Evolutionary conservation across 2,113 vertebrate species (phyloP).

Genomic region (Zapornia atra): DNA sequence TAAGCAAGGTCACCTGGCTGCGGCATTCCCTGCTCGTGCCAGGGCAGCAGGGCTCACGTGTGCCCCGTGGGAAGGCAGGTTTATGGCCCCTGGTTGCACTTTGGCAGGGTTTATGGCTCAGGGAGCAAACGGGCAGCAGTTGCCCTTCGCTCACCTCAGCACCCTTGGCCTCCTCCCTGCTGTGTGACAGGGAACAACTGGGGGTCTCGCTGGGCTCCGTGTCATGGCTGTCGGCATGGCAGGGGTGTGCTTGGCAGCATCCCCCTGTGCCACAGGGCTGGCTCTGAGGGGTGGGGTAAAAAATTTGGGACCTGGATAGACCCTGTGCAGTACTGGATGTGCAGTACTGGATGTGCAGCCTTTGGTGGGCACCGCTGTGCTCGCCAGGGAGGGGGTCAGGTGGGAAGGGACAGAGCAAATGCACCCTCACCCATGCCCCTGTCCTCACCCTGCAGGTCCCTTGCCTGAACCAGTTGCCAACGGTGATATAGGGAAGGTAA

Average conservation of each 20-base stretch:
- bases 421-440: rapidly evolving
- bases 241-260: not conserved
- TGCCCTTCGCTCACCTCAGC: not conserved
- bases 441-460: slow-evolving; percentile 76
- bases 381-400: not conserved
- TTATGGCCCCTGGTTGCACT: not conserved
- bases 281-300: not conserved
- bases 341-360: not conserved
- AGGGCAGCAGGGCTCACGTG: rapidly evolving
- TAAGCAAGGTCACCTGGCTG: not conserved
- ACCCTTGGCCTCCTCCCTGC: not conserved
- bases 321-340: not conserved
- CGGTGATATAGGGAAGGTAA: slow-evolving; percentile 89
- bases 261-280: not conserved
- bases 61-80: not conserved
- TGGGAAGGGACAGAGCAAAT: not conserved
- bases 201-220: not conserved
- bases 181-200: rapidly evolving
- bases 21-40: rapidly evolving
- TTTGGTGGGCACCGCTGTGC: not conserved
- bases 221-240: rapidly evolving
- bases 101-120: not conserved
- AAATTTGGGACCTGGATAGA: not conserved
- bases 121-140: not conserved
- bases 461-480: slow-evolving; percentile 86